Percentiles rank a stretch among this genome's conserved stretches.
Evolutionary conservation across 2,113 vertebrate genomes (phyloP).

Genomic region (Protomyctophum bolini): DNA sequence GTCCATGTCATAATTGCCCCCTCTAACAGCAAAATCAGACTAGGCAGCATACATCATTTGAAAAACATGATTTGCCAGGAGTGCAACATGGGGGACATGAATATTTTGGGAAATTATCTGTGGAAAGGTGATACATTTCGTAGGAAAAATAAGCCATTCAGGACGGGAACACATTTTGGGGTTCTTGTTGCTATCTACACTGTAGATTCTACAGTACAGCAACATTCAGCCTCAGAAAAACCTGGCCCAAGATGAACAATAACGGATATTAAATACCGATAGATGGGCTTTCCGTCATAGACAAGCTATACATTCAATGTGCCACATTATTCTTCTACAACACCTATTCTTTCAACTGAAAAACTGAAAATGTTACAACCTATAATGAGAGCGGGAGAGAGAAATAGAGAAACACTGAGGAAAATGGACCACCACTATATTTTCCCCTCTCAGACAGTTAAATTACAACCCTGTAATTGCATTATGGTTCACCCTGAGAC

Average conservation of each 20-base stretch:
- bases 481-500: conserved; percentile 23
- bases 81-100: neutral
- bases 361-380: neutral
- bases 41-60: neutral
- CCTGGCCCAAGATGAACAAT: too few species aligned
- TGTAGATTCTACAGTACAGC: too few species aligned
- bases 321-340: neutral
- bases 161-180: too few species aligned
- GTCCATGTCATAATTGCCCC: neutral
- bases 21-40: neutral
- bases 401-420: neutral
- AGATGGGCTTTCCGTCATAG: too few species aligned
- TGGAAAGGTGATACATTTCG: neutral
- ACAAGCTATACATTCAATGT: neutral
- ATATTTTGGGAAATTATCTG: neutral
- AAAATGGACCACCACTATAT: neutral
- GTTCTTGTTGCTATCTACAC: too few species aligned
- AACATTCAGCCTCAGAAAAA: too few species aligned
- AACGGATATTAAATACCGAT: too few species aligned
- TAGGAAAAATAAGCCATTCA: neutral
- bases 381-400: neutral
- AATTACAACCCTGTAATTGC: conserved; percentile 30
- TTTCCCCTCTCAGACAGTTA: neutral
- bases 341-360: neutral
- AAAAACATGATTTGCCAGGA: neutral